phyloP scores from a whole-genome alignment of 2,888 invertebrate genomes.

The Eristalis pertinax region DNA sequence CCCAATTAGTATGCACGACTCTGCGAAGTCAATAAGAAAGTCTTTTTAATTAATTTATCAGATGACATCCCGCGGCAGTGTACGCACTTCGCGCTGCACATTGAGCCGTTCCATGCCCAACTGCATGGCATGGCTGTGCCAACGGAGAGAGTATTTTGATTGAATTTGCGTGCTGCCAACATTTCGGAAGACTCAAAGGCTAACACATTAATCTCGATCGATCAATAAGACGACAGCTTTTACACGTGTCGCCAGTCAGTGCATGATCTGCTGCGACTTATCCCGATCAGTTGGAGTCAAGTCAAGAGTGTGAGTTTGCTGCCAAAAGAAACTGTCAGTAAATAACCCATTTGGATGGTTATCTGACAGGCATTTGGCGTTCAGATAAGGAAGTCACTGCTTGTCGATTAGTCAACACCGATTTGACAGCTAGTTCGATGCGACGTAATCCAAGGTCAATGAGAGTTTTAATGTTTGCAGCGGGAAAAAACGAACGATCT shows the following conservation, averaged over 20 bases:
- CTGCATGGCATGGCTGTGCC: neutral
- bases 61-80: neutral
- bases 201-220: neutral
- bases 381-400: neutral
- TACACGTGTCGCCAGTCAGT: neutral
- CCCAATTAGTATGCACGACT: neutral
- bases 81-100: neutral
- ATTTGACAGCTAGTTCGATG: neutral
- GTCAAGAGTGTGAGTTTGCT: neutral
- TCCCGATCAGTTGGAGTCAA: slow-evolving; percentile 8
- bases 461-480: neutral
- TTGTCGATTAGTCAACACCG: neutral
- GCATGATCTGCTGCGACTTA: neutral
- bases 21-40: neutral
- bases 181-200: neutral
- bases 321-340: slow-evolving; percentile 53
- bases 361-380: slow-evolving; percentile 41
- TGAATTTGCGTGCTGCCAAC: slow-evolving; percentile 21
- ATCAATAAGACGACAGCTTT: neutral
- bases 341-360: slow-evolving; percentile 63
- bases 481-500: neutral
- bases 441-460: neutral
- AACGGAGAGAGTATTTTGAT: slow-evolving; percentile 34
- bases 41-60: neutral
- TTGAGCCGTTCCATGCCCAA: neutral